phyloP scores from a whole-genome alignment of 2,113 vertebrate species.

The Mungos mungo region DNA sequence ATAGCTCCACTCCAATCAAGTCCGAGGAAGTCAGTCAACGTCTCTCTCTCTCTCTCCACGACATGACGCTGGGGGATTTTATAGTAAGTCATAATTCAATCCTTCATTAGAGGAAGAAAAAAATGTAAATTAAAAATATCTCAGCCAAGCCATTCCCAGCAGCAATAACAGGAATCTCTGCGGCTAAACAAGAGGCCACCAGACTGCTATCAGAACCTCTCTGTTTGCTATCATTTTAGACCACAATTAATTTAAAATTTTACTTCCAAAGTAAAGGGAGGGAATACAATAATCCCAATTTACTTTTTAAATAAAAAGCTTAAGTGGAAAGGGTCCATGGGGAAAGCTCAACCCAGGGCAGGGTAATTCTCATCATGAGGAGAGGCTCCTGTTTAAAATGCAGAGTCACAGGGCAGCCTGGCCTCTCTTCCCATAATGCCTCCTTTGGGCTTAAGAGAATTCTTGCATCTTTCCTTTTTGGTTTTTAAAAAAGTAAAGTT shows the following conservation, averaged over 20 bases:
- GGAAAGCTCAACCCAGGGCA: slow-evolving; percentile 55
- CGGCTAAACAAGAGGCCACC: slow-evolving; percentile 68
- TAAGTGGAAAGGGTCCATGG: slow-evolving; percentile 70
- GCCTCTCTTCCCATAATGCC: slow-evolving; percentile 45
- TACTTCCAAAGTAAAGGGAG: slow-evolving; percentile 75
- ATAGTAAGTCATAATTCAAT: slow-evolving; percentile 79
- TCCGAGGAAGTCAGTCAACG: slow-evolving; percentile 54
- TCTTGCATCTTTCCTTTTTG: slow-evolving; percentile 42
- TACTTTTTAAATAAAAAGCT: slow-evolving; percentile 81
- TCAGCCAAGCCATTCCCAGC: slow-evolving; percentile 77
- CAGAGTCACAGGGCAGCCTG: slow-evolving; percentile 57
- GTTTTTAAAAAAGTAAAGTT: slow-evolving; percentile 48
- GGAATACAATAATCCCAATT: slow-evolving; percentile 79
- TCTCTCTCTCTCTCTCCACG: slow-evolving; percentile 31
- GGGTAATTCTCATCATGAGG: slow-evolving; percentile 69
- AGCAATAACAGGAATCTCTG: slow-evolving; percentile 72
- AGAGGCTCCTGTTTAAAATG: slow-evolving; percentile 69
- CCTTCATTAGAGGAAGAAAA: slow-evolving; percentile 73
- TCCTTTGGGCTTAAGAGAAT: slow-evolving; percentile 58
- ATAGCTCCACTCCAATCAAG: slow-evolving; percentile 50
- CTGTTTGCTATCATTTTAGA: slow-evolving; percentile 75
- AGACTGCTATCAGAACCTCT: slow-evolving; percentile 67
- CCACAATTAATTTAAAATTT: slow-evolving; percentile 80
- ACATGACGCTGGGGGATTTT: slow-evolving; percentile 48
- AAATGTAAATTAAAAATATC: slow-evolving; percentile 76